Evolutionary conservation across 2,113 vertebrate genomes (phyloP).

Genomic region (Forbesichthys papilliferus): DNA sequence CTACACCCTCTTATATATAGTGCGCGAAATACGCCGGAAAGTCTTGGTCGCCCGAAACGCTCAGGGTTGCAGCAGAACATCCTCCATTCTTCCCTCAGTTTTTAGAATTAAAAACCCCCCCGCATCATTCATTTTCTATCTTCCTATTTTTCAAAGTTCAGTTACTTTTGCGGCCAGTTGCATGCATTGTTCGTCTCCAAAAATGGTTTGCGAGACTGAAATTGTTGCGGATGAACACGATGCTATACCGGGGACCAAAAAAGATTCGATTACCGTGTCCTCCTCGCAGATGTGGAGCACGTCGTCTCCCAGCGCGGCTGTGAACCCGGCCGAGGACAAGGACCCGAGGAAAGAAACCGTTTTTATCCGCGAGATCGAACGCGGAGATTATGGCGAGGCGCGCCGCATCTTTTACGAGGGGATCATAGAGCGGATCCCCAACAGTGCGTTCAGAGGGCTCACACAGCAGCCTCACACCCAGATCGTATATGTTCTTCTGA

Average conservation of each 20-base stretch:
- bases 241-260: conserved; percentile 86
- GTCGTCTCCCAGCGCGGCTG: conserved; percentile 72
- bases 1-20: conserved; percentile 86
- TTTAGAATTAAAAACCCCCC: conserved; percentile 46
- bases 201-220: conserved; percentile 99
- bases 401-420: conserved; percentile 94
- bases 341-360: conserved; percentile 76
- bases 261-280: conserved; percentile 83
- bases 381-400: conserved; percentile 84
- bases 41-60: conserved; percentile 81
- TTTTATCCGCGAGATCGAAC: conserved; percentile 90
- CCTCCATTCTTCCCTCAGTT: conserved; percentile 60
- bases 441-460: conserved; percentile 90
- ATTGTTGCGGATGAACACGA: conserved; percentile 94
- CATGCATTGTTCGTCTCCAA: conserved; percentile 95
- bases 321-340: conserved; percentile 68
- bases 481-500: conserved; percentile 86
- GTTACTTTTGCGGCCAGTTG: conserved; percentile 81
- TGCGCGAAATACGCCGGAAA: conserved; percentile 81
- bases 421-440: conserved; percentile 94
- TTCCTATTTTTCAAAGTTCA: conserved; percentile 39
- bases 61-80: conserved; percentile 78
- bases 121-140: conserved; percentile 48
- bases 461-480: conserved; percentile 86
- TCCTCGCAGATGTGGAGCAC: conserved; percentile 87